phyloP scores from a whole-genome alignment of 2,113 vertebrate genomes.

The Sorex fumeus region DNA sequence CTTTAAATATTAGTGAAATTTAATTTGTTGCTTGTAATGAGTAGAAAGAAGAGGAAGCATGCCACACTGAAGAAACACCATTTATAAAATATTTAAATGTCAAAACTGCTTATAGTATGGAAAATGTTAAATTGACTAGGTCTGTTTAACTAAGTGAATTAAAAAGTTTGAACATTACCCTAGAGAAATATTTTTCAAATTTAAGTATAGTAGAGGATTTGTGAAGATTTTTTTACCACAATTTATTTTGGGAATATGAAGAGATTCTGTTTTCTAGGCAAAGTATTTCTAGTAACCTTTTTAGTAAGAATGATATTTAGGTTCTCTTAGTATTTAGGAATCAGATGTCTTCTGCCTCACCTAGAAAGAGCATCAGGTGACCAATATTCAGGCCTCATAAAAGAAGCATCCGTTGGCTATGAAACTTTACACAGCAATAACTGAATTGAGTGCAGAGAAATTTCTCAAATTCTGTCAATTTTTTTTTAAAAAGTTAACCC shows the following conservation, averaged over 20 bases:
- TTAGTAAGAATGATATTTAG: conserved; percentile 52
- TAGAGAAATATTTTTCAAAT: conserved; percentile 76
- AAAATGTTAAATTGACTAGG: conserved; percentile 77
- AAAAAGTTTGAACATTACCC: conserved; percentile 67
- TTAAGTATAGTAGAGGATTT: conserved; percentile 76
- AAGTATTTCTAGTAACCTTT: conserved; percentile 62
- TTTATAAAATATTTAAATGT: conserved; percentile 82
- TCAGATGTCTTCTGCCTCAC: conserved; percentile 46
- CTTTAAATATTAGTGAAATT: conserved; percentile 87
- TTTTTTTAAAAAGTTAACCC: neutral
- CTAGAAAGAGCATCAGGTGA: conserved; percentile 47
- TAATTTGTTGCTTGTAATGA: conserved; percentile 85
- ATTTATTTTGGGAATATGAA: conserved; percentile 66
- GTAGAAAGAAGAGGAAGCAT: conserved; percentile 75
- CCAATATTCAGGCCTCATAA: neutral
- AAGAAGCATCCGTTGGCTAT: neutral
- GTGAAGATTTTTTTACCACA: conserved; percentile 59
- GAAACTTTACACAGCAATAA: neutral
- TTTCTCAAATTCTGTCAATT: conserved; percentile 10
- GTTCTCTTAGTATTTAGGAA: conserved; percentile 46
- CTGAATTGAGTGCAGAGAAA: conserved; percentile 52
- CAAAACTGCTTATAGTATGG: conserved; percentile 73
- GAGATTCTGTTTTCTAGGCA: conserved; percentile 50
- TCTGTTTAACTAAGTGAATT: conserved; percentile 78
- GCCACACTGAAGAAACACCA: conserved; percentile 68